Evolutionary conservation across 2,888 invertebrate species (phyloP).

Genomic region (Drosophila phalerata): DNA sequence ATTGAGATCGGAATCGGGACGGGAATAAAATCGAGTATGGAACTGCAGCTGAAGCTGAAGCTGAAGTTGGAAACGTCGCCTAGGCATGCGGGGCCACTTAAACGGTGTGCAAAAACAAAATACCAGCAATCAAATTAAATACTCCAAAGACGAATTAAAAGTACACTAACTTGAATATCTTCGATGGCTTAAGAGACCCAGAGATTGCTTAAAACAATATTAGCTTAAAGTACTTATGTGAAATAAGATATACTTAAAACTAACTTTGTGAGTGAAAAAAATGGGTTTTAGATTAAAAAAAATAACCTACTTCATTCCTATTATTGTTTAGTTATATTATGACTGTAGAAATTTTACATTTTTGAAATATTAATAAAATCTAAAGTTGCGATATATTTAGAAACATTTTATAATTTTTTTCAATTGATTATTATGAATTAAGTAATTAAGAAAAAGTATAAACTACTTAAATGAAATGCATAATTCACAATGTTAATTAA

Average conservation of each 20-base stretch:
- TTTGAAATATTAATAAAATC: no score
- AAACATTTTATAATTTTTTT: no score
- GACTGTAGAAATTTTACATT: no score
- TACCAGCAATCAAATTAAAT: constrained; percentile 24
- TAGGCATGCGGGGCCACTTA: constrained; percentile 71
- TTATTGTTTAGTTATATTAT: no score
- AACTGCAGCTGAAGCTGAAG: constrained; percentile 36
- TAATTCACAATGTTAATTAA: no score
- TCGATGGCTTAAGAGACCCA: not conserved
- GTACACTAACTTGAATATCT: constrained; percentile 19
- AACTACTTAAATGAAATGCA: no score
- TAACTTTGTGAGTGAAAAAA: not conserved
- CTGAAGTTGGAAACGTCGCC: constrained; percentile 53
- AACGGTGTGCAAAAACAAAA: constrained; percentile 64
- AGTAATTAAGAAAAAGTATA: no score
- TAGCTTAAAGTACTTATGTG: not conserved
- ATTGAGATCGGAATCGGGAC: constrained; percentile 19
- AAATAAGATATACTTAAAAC: not conserved
- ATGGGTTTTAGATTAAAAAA: no score
- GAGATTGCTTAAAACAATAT: not conserved
- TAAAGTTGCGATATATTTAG: no score
- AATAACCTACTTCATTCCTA: no score
- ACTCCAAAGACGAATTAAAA: not conserved
- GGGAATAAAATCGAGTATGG: constrained; percentile 20
- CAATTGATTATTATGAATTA: no score